These are phyloP conservation scores for Endotricha flammealis DNA, from an alignment of 2,888 invertebrate species.

Conservation along the genomic window DNA sequence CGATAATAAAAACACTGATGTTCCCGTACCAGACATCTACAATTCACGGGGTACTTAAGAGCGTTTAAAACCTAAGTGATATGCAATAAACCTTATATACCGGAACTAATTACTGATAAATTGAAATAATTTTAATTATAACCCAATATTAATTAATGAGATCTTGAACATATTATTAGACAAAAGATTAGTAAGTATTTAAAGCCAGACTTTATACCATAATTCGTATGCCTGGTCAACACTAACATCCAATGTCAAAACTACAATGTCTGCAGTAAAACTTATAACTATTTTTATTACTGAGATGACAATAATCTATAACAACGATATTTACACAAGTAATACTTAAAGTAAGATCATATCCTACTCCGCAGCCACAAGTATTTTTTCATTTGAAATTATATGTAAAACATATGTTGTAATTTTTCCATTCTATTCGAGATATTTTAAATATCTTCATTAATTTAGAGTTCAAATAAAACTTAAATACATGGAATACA, in stretches of 20 bases:
- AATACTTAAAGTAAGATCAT: conserved; percentile 26
- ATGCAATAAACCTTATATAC: conserved; percentile 13
- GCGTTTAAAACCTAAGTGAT: conserved; percentile 13
- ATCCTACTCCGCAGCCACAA: conserved; percentile 16
- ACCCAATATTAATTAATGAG: conserved; percentile 43
- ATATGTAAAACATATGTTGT: conserved; percentile 1
- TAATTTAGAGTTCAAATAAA: too few species aligned
- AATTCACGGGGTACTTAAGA: background rate
- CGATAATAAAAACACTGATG: background rate
- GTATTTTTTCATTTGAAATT: conserved; percentile 2
- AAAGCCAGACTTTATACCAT: conserved; percentile 2
- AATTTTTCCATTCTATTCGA: conserved; percentile 3
- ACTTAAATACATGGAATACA: too few species aligned
- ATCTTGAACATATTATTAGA: conserved; percentile 40
- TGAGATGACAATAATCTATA: conserved; percentile 7
- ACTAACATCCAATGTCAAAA: too few species aligned
- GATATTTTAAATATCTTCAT: conserved; percentile 3
- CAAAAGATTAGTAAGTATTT: conserved; percentile 28
- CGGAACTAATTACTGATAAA: conserved; percentile 1
- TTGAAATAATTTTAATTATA: conserved; percentile 11
- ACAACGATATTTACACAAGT: conserved; percentile 21
- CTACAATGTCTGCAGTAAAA: background rate
- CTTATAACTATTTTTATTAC: background rate
- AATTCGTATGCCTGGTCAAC: too few species aligned
- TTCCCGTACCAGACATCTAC: conserved; percentile 4